Conservation (phyloP, 2,113 vertebrate species). For the Pimephales promelas region DNA sequence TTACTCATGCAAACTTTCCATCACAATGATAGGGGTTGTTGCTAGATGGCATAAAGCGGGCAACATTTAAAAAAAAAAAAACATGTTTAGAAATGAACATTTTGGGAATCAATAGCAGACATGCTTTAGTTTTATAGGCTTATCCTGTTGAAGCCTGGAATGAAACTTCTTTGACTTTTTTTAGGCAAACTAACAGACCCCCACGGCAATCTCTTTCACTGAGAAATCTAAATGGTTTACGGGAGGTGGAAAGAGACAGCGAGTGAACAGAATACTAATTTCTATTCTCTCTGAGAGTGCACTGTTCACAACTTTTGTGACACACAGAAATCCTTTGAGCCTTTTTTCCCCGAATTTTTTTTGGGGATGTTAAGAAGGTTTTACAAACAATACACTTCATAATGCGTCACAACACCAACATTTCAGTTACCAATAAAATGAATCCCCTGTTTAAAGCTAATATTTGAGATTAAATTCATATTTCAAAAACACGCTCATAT, state of each 20-base stretch:
- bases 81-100: background rate
- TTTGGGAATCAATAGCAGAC: background rate
- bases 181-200: conserved; percentile 1
- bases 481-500: background rate
- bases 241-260: conserved; percentile 38
- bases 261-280: conserved; percentile 52
- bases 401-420: background rate
- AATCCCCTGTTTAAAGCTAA: no score
- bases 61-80: background rate
- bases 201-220: conserved; percentile 3
- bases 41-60: background rate
- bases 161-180: background rate
- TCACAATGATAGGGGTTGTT: background rate
- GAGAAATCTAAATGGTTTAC: conserved; percentile 37
- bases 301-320: conserved; percentile 46
- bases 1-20: background rate
- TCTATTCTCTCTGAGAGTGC: conserved; percentile 36
- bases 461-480: background rate
- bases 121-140: background rate
- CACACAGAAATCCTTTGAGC: conserved; percentile 28
- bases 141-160: background rate
- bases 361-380: background rate
- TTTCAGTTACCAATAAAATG: background rate
- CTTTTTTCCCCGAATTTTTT: background rate
- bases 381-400: background rate